Evolutionary conservation across 2,797 vertebrate genomes (phyloP), one percentile per base, ranked within the genome.

Genomic region (Sebastes nivosus): DNA sequence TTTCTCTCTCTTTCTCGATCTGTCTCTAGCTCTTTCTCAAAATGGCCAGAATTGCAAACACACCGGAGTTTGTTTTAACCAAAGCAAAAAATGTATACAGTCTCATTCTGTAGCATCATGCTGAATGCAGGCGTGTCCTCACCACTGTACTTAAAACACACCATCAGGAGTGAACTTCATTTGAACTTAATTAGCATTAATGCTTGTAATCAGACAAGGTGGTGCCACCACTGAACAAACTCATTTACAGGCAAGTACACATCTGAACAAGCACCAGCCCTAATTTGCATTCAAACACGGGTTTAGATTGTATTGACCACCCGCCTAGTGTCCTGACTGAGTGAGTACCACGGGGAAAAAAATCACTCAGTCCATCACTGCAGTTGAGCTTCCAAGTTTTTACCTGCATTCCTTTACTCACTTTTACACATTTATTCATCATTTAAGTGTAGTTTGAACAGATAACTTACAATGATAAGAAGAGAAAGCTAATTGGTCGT

Each of bases 171-270:
- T 73, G 58, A 89, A 82, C 86, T 80, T 68, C 46, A 71, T 84
- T 86, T 81, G 77, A 84, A 83, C 81, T 79, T 86, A 81, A 87
- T 90, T 84, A 81, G 69, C 79, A 64, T 83, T 73, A 85, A 79
- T 9, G 20, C 72, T 69, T 57, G 63, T 73, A 89, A 83, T 86
- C 82, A 86, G 77, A 84, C 67, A 81, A 88, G 83, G 81, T 86
- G 70, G 50, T 83, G 81, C 72, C 77, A 84, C 70, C 32, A 64
- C 60, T 80, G 76, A 82, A 80, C 80, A 89, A 84, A 84, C 85
- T 83, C 58, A 89, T 90, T 89, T 72, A 80, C 59, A 86, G 77
- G 66, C 10, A 55, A 59, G 61, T 74, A 67, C 75, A 79, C 67
- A 76, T 81, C 80, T 86, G 57, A 86, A 82, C 36, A 61, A 77